Evolutionary conservation across 1,140 invertebrate genomes (phyloP).

Genomic region (Orius laevigatus): DNA sequence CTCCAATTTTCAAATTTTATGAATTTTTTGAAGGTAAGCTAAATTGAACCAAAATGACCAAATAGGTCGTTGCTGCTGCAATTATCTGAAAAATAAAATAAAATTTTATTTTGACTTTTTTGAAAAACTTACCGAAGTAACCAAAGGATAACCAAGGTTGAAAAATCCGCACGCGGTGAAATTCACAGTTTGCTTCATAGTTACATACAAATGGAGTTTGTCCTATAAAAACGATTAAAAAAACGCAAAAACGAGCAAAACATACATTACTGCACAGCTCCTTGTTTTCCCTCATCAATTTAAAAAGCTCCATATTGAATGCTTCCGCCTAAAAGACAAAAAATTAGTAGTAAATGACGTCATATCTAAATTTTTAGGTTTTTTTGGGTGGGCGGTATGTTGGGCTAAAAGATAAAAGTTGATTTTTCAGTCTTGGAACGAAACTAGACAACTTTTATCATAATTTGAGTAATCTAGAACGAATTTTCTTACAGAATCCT

Average conservation of each 20-base stretch:
- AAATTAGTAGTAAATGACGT: background rate
- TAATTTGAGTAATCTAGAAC: background rate
- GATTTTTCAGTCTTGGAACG: background rate
- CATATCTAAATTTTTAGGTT: background rate
- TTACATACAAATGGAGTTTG: conserved; percentile 6
- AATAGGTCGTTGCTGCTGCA: background rate
- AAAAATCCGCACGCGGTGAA: conserved; percentile 8
- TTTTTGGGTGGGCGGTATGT: background rate
- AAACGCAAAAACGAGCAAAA: conserved; percentile 1
- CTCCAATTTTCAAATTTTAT: background rate
- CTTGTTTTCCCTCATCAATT: conserved; percentile 7
- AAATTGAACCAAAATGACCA: conserved; percentile 5
- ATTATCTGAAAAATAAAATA: background rate
- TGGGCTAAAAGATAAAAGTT: background rate
- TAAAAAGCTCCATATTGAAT: conserved; percentile 6
- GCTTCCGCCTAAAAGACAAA: conserved; percentile 6
- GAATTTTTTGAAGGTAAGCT: background rate
- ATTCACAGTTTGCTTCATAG: conserved; percentile 10
- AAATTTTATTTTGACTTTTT: background rate
- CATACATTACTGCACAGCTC: conserved; percentile 7
- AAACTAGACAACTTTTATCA: background rate
- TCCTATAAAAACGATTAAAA: conserved; percentile 2
- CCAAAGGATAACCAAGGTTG: conserved; percentile 8
- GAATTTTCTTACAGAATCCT: background rate
- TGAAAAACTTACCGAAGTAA: conserved; percentile 5